Base-by-base conservation (phyloP, 2,888 invertebrate genomes). In the Disparrhopalites patrizii region DNA sequence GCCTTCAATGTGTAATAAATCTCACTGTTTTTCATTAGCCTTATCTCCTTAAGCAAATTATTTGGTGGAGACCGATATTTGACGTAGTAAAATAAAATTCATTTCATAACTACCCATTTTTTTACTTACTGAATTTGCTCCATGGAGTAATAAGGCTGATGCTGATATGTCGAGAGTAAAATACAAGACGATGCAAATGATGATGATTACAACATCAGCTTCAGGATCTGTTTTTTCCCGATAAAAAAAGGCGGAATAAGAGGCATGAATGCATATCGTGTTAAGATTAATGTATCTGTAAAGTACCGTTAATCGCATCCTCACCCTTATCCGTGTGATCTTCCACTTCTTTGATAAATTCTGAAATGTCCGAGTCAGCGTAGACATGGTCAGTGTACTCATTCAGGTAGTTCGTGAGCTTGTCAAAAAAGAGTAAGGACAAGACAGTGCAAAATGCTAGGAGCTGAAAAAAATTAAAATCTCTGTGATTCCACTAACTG, bases 391-490 rank as follows among this genome's bases (percentile, higher is more conserved):
- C 47, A 18, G 15, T 28, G n/a, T 60, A 60, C 23, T 47, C 47
- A 8, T 43, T 10, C 3, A 60, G 13, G 2, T 47, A 30, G 10
- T 43, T 10, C 2, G 30, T 60, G 15, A 60, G 20, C 27, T 60
- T 43, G 43, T 60, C 47, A 20, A 60, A 60, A 23, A 60, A 60
- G 2, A 60, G 20, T 1, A 47, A 18, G 8, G 43, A 43, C n/a
- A 60, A n/a, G 2, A 60, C 15, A 15, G 60, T 47, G 31, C 20
- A 13, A n/a, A 60, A 60, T 5, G 60, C 28, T 2, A 60, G 18
- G 15, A 43, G 18, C 60, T 60, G 47, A 10, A 43, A 3, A 15
- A 25, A 33, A 56, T 18, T 5, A 36, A 33, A 38, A 27, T 18
- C 36, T 36, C 15, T 36, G 7, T 36, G 3, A 28, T 4, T 54